Evolutionary conservation across 2,113 vertebrate species (phyloP).

Genomic region (Sapayoa aenigma): DNA sequence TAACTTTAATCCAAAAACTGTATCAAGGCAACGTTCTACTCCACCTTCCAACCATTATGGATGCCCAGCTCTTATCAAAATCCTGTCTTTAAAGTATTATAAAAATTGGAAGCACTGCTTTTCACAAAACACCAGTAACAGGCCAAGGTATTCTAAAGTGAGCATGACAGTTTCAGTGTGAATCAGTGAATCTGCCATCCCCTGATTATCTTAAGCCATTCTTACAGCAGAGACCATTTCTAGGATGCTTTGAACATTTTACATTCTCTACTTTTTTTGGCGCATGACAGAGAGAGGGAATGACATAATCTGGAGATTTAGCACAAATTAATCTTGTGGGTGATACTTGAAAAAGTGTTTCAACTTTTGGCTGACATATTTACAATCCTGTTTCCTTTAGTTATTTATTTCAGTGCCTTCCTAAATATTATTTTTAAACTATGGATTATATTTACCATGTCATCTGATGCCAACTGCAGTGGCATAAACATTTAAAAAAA

Average conservation of each 20-base stretch:
- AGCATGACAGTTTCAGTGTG: not conserved
- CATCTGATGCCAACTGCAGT: not conserved
- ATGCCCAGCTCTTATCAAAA: not conserved
- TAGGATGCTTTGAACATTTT: not conserved
- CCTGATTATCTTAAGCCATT: not conserved
- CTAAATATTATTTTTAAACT: conserved; percentile 6
- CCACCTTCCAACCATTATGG: not conserved
- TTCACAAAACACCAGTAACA: not conserved
- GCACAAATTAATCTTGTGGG: not conserved
- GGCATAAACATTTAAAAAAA: not conserved
- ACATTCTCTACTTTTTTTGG: not conserved
- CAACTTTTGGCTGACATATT: not conserved
- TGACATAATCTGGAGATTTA: not conserved
- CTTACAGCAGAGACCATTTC: not conserved
- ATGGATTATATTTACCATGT: not conserved
- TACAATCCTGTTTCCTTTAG: not conserved
- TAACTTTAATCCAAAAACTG: not conserved
- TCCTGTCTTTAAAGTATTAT: not conserved
- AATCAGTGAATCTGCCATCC: not conserved
- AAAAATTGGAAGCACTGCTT: not conserved
- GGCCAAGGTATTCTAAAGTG: not conserved
- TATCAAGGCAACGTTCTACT: not conserved
- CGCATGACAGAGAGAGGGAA: not conserved
- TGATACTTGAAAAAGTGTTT: not conserved
- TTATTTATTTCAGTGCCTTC: not conserved